Percentiles rank a stretch among this genome's conserved stretches.
These are phyloP conservation scores for Zosterops lateralis DNA, from an alignment of 2,113 vertebrate species.

Conservation along the genomic window DNA sequence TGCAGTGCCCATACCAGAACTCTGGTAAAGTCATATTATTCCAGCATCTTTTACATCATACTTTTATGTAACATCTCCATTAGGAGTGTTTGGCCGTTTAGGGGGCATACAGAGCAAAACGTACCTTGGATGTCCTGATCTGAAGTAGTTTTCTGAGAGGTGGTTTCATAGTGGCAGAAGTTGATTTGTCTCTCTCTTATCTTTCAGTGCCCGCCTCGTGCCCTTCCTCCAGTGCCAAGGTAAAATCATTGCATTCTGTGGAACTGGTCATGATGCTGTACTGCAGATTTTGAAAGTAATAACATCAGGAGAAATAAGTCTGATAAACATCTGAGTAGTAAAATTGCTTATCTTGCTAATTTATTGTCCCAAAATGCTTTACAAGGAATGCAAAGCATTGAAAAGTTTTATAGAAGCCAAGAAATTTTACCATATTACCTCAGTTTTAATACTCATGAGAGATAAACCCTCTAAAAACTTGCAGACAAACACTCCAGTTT, in stretches of 20 bases:
- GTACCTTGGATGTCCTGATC: background rate
- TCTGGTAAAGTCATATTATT: background rate
- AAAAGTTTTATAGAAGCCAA: background rate
- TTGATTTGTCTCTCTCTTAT: constrained; percentile 7
- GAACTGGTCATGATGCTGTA: background rate
- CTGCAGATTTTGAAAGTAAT: background rate
- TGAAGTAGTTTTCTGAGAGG: background rate
- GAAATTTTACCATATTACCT: background rate
- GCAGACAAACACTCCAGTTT: background rate
- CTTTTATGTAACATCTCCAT: background rate
- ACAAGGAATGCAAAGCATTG: background rate
- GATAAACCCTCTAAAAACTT: background rate
- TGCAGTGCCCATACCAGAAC: background rate
- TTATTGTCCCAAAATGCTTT: background rate
- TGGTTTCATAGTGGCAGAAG: background rate
- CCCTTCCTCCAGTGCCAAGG: constrained; percentile 89
- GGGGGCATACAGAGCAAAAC: background rate
- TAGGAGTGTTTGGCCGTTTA: background rate
- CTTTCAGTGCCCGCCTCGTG: constrained; percentile 80
- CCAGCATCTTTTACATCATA: background rate
- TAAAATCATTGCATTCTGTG: constrained; percentile 56
- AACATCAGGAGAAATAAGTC: background rate
- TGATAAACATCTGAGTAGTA: background rate
- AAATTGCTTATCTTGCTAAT: background rate
- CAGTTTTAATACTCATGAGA: background rate